Evolutionary conservation across 2,797 vertebrate species (phyloP).

Genomic region (Ctenopoma kingsleyae): DNA sequence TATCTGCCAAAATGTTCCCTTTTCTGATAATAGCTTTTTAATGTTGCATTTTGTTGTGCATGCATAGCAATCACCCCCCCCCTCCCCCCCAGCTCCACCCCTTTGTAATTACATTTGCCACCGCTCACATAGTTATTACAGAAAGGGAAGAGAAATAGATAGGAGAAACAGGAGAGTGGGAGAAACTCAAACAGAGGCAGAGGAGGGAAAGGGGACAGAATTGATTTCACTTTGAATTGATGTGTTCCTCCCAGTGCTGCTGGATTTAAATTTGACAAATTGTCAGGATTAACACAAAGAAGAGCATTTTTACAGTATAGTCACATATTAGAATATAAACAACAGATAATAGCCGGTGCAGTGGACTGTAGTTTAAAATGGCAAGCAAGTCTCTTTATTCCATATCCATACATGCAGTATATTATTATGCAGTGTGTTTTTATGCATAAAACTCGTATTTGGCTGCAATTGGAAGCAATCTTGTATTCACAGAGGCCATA

Average conservation of each 20-base stretch:
- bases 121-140: constrained; percentile 73
- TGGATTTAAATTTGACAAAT: constrained; percentile 74
- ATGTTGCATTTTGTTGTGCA: constrained; percentile 79
- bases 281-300: constrained; percentile 69
- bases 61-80: constrained; percentile 52
- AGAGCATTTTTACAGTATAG: constrained; percentile 45
- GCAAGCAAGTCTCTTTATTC: constrained; percentile 58
- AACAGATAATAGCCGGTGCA: constrained; percentile 60
- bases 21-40: constrained; percentile 84
- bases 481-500: constrained; percentile 68
- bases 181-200: constrained; percentile 64
- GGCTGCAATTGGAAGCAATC: constrained; percentile 74
- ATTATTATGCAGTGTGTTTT: constrained; percentile 65
- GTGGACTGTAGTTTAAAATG: constrained; percentile 54
- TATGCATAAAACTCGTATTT: constrained; percentile 71
- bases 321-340: constrained; percentile 70
- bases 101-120: constrained; percentile 82
- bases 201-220: constrained; percentile 33
- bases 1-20: constrained; percentile 77
- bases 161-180: constrained; percentile 58
- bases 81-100: constrained; percentile 36
- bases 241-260: constrained; percentile 60
- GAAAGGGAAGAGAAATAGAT: constrained; percentile 72
- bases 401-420: constrained; percentile 36
- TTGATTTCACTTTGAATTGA: constrained; percentile 72